phyloP scores from a whole-genome alignment of 2,113 vertebrate genomes.

The Micromys minutus region DNA sequence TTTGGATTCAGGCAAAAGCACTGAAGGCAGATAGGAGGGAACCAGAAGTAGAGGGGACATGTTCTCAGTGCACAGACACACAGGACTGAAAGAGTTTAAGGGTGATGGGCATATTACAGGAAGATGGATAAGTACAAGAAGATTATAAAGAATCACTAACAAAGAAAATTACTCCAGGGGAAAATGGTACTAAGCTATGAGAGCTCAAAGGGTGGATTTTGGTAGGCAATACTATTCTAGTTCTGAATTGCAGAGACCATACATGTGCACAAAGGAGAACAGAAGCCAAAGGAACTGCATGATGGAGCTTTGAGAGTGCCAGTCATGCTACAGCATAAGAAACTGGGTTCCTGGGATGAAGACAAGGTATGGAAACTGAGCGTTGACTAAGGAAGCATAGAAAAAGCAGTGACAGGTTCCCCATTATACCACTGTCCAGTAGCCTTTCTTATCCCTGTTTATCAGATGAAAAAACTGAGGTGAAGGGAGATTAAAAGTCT shows the following conservation, averaged over 20 bases:
- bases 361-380: rapidly evolving
- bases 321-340: not conserved
- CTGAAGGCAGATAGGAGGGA: not conserved
- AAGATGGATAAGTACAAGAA: not conserved
- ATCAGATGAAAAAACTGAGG: not conserved
- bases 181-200: rapidly evolving
- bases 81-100: rapidly evolving
- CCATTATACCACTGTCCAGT: rapidly evolving
- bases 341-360: not conserved
- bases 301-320: rapidly evolving
- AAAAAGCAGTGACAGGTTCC: not conserved
- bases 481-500: not conserved
- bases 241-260: not conserved
- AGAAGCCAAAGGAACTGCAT: not conserved
- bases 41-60: not conserved
- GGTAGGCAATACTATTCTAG: not conserved
- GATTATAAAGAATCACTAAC: not conserved
- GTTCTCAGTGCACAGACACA: not conserved
- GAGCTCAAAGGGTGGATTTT: not conserved
- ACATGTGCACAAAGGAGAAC: not conserved
- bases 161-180: not conserved
- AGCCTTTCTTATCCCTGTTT: not conserved
- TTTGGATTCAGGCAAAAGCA: not conserved
- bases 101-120: rapidly evolving
- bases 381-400: not conserved